Conservation (phyloP, 2,888 invertebrate species). For the Nysson spinosus region DNA sequence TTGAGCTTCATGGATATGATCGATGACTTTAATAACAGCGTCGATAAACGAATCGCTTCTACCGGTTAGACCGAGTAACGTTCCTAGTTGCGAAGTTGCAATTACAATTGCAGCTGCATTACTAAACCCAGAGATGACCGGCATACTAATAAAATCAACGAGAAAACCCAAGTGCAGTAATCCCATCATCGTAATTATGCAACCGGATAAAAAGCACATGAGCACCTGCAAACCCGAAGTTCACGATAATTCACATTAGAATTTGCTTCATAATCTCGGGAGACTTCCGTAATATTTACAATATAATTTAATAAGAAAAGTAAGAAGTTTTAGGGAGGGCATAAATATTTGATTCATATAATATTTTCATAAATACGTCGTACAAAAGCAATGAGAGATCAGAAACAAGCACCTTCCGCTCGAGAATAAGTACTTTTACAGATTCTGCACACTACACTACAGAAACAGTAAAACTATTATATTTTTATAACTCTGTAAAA, state of each 20-base stretch:
- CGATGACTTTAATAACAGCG: slow-evolving; percentile 79
- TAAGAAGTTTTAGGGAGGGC: too few species aligned
- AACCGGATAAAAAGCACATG: slow-evolving; percentile 79
- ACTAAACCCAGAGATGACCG: slow-evolving; percentile 80
- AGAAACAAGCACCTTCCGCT: too few species aligned
- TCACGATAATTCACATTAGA: too few species aligned
- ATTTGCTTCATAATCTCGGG: not conserved
- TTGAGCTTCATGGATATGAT: slow-evolving; percentile 81
- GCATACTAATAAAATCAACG: slow-evolving; percentile 80
- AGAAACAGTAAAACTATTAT: too few species aligned
- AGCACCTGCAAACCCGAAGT: slow-evolving; percentile 79
- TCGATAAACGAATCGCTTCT: slow-evolving; percentile 77
- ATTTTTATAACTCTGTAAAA: too few species aligned
- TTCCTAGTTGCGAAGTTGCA: slow-evolving; percentile 79
- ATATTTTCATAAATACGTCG: too few species aligned
- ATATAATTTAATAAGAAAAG: too few species aligned
- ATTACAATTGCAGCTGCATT: slow-evolving; percentile 81
- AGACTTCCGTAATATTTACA: not conserved
- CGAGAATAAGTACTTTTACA: too few species aligned
- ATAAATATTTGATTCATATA: too few species aligned
- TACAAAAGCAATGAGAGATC: too few species aligned
- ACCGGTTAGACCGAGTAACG: slow-evolving; percentile 77
- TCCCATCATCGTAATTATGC: slow-evolving; percentile 78
- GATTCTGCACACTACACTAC: too few species aligned
- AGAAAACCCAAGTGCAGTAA: slow-evolving; percentile 79